A percentile compares a stretch with the other conserved stretches of the same genome.
Evolutionary conservation across 2,113 vertebrate genomes (phyloP).

Genomic region (Numida meleagris): DNA sequence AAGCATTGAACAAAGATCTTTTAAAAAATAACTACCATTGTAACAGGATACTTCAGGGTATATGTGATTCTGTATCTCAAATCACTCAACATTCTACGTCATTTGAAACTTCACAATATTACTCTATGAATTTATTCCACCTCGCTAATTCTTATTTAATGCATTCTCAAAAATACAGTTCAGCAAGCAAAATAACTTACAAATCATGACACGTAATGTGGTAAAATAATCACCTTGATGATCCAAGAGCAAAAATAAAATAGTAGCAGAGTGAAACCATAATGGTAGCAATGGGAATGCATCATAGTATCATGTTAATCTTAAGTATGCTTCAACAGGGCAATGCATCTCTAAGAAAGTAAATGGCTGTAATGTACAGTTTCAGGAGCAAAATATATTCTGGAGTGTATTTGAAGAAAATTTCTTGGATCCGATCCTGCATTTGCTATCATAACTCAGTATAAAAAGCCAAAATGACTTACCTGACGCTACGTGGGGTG

Average conservation of each 20-base stretch:
- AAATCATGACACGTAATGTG: neutral
- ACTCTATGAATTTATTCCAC: neutral
- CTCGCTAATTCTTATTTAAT: neutral
- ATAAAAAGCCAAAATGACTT: neutral
- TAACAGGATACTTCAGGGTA: neutral
- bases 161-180: neutral
- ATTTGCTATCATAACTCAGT: neutral
- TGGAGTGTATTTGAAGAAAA: neutral
- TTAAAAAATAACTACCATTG: neutral
- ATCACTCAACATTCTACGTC: neutral
- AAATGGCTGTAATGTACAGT: neutral
- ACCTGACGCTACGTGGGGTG: neutral
- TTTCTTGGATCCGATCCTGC: neutral
- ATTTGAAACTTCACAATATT: neutral
- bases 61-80: neutral
- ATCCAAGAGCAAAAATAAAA: neutral
- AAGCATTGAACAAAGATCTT: conserved; percentile 9
- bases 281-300: neutral
- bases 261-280: neutral
- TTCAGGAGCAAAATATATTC: neutral
- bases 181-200: neutral
- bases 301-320: neutral
- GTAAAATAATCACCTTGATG: neutral
- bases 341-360: neutral
- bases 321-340: neutral